Percentiles rank a stretch among this genome's conserved stretches.
Evolutionary conservation across 1,140 invertebrate genomes (phyloP).

Genomic region (Bradynema listronoti): DNA sequence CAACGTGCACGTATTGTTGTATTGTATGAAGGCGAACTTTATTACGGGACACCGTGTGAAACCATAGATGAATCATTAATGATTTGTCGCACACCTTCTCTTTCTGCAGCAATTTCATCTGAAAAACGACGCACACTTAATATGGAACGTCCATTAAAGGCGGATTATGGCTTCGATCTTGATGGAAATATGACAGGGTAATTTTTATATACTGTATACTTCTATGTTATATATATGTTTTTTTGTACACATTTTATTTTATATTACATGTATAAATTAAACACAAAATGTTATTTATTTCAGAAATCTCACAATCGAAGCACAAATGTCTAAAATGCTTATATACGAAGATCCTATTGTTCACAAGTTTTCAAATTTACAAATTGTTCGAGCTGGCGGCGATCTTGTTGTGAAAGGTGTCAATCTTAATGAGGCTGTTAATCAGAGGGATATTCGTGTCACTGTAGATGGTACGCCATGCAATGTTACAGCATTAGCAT

Average conservation of each 20-base stretch:
- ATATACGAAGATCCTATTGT: constrained; percentile 29
- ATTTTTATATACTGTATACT: constrained; percentile 5
- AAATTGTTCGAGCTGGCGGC: constrained; percentile 25
- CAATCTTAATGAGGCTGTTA: constrained; percentile 45
- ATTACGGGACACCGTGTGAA: constrained; percentile 35
- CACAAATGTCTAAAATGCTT: constrained; percentile 31
- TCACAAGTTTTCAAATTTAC: constrained; percentile 14
- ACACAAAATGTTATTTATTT: constrained; percentile 8
- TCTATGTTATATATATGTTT: not conserved
- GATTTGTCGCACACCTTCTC: constrained; percentile 42
- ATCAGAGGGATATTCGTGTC: constrained; percentile 39
- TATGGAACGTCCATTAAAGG: constrained; percentile 31
- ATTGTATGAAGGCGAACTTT: constrained; percentile 31
- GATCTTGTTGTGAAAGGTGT: constrained; percentile 51
- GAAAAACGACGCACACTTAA: constrained; percentile 18
- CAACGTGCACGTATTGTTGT: constrained; percentile 47
- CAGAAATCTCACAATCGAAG: constrained; percentile 32
- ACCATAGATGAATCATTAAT: constrained; percentile 39
- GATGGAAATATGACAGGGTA: constrained; percentile 40
- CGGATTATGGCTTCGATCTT: constrained; percentile 48
- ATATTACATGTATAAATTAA: constrained; percentile 1
- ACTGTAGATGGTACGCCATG: constrained; percentile 45
- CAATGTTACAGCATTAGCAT: constrained; percentile 49
- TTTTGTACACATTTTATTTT: too few species aligned
- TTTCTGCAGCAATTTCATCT: constrained; percentile 39